Evolutionary conservation across 2,113 vertebrate genomes (phyloP), one percentile per base, ranked within the genome.

Genomic region (Equus quagga): DNA sequence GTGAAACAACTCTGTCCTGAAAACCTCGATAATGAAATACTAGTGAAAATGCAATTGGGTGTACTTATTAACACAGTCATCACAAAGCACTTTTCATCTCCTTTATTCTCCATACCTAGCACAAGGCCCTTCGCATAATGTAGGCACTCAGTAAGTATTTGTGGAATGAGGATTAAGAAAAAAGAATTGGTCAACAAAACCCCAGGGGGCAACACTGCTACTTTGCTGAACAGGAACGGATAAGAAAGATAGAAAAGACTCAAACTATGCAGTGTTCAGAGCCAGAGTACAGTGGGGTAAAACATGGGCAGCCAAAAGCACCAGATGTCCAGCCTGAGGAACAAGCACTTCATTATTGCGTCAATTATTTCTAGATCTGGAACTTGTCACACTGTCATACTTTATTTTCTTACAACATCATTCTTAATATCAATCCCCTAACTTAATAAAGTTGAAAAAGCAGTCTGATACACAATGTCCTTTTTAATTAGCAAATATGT

Each of bases 331-430:
- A 73, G 54, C 18, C 89, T 18, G 15, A 94, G 70, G 73, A 88
- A 73, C 31, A 73, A 82, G 60, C 44, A 87, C 44, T 15, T 83
- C 90, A 88, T 85, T 94, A 54, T 10, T 49, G 0, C 65, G 44
- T 84, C 62, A 56, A 76, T 67, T 91, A 80, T 49, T 96, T 80
- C 75, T 83, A 86, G 51, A 28, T 70, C 84, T 92, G 79, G 44
- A 49, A 73, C 31, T 78, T 89, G 60, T 89, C 84, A 92, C 75
- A 69, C 8, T 80, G 44, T 72, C 75, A 91, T 62, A 80, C 80
- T 73, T 88, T 84, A 69, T 88, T 91, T 97, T 94, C 80, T 86
- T 89, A 76, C n/a, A 69, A 54, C 12, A 94, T 78, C 51, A 95
- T 72, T 89, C 51, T 56, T 28, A 92, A 11, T 31, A 65, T 75